These are phyloP conservation scores for Gymnocypris eckloni DNA, from an alignment of 2,797 vertebrate species.

Conservation along the genomic window DNA sequence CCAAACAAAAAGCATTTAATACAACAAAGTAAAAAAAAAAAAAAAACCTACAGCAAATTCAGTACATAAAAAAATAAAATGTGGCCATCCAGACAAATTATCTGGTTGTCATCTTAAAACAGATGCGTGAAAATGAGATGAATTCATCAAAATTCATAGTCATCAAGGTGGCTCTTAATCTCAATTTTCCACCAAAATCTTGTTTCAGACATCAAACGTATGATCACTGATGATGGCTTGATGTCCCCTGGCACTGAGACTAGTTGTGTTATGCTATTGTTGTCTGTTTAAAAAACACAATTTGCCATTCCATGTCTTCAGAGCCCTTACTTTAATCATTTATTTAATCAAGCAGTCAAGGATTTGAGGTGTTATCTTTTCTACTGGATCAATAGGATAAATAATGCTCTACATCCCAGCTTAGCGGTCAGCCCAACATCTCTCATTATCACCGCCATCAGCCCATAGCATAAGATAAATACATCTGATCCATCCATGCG, in stretches of 20 bases:
- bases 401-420: constrained; percentile 57
- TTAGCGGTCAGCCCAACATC: constrained; percentile 45
- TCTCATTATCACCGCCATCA: constrained; percentile 56
- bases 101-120: constrained; percentile 3
- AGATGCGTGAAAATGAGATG: background rate
- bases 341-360: constrained; percentile 56
- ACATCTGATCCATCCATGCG: constrained; percentile 42
- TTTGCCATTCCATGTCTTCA: constrained; percentile 41
- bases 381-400: constrained; percentile 61
- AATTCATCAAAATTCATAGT: constrained; percentile 2
- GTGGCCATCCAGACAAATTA: constrained; percentile 11
- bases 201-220: constrained; percentile 1
- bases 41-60: background rate
- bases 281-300: constrained; percentile 31
- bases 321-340: constrained; percentile 58
- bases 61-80: background rate
- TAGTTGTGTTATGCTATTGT: constrained; percentile 22
- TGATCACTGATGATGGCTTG: background rate
- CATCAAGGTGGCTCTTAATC: constrained; percentile 8
- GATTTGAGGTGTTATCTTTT: constrained; percentile 58
- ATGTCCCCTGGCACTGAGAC: background rate
- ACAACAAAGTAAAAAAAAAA: constrained; percentile 1
- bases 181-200: constrained; percentile 4
- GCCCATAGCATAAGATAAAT: constrained; percentile 56
- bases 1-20: constrained; percentile 45